Percentiles rank a stretch among this genome's conserved stretches.
These are phyloP conservation scores for Crocallis elinguaria DNA, from an alignment of 2,888 invertebrate species.

Conservation along the genomic window DNA sequence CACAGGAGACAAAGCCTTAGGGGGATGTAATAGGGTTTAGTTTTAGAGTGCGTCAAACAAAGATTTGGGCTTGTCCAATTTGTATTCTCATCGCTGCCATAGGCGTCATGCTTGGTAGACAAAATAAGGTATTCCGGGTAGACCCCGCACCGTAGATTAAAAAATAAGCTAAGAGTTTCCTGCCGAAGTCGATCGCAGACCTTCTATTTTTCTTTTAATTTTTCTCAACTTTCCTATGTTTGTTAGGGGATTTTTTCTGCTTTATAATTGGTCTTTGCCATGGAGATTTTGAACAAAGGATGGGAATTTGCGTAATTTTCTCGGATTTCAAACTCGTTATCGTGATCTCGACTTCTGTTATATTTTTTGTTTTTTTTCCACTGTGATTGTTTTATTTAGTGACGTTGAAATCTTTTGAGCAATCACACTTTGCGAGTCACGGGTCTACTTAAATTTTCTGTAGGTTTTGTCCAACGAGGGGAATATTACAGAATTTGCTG, in stretches of 20 bases:
- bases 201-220: constrained; percentile 3
- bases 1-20: constrained; percentile 42
- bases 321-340: constrained; percentile 50
- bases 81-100: constrained; percentile 63
- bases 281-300: constrained; percentile 34
- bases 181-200: constrained; percentile 4
- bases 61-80: constrained; percentile 56
- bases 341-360: constrained; percentile 37
- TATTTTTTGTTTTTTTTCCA: constrained; percentile 19
- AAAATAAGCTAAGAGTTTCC: constrained; percentile 38
- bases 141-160: constrained; percentile 58
- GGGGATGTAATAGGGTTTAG: constrained; percentile 8
- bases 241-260: constrained; percentile 15
- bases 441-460: not conserved
- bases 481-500: not conserved
- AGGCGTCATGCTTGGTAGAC: constrained; percentile 71
- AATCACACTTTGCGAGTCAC: constrained; percentile 12
- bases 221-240: constrained; percentile 15
- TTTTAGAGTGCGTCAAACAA: constrained; percentile 27
- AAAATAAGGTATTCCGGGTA: constrained; percentile 66
- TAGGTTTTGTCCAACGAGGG: not conserved
- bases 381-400: constrained; percentile 10
- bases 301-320: constrained; percentile 45
- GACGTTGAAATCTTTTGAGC: constrained; percentile 19
- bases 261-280: constrained; percentile 40